Evolutionary conservation across 2,797 vertebrate species (phyloP).

Genomic region (Alca torda): DNA sequence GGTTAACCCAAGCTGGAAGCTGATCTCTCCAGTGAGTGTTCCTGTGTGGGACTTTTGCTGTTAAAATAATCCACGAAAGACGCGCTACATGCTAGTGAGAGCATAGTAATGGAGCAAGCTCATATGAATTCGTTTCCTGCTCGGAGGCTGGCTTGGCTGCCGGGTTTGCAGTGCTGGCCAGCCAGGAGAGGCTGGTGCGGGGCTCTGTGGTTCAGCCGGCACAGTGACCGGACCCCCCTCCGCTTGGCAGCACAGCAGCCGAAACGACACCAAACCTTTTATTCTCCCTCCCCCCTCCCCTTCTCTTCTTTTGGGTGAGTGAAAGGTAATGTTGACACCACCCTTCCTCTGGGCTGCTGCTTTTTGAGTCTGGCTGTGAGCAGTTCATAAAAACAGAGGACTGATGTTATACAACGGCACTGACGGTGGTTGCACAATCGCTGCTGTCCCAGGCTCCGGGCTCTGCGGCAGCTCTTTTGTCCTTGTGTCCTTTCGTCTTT

Average conservation of each 20-base stretch:
- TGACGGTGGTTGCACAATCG: not conserved
- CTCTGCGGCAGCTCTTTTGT: not conserved
- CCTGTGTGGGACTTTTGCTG: not conserved
- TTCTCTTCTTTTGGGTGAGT: slow-evolving; percentile 31
- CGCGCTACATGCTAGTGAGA: not conserved
- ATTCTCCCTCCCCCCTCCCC: rapidly evolving
- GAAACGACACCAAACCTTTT: not conserved
- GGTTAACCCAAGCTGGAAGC: slow-evolving; percentile 41
- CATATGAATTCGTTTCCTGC: not conserved
- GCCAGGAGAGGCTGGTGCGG: not conserved
- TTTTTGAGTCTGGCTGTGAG: slow-evolving; percentile 5
- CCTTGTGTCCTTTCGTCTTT: not conserved
- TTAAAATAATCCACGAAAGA: slow-evolving; percentile 43
- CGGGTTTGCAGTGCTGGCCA: not conserved
- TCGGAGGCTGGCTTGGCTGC: not conserved
- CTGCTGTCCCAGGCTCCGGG: not conserved
- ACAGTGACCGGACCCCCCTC: not conserved
- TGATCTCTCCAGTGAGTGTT: not conserved
- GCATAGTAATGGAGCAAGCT: not conserved
- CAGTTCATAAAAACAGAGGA: not conserved
- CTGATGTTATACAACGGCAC: slow-evolving; percentile 7
- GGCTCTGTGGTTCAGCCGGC: not conserved
- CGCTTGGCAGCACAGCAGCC: not conserved
- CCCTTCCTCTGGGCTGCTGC: slow-evolving; percentile 61
- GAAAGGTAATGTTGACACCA: slow-evolving; percentile 54